Evolutionary conservation across 2,888 invertebrate genomes (phyloP), one percentile per base, ranked within the genome.

Genomic region (Brachypterus glaber): DNA sequence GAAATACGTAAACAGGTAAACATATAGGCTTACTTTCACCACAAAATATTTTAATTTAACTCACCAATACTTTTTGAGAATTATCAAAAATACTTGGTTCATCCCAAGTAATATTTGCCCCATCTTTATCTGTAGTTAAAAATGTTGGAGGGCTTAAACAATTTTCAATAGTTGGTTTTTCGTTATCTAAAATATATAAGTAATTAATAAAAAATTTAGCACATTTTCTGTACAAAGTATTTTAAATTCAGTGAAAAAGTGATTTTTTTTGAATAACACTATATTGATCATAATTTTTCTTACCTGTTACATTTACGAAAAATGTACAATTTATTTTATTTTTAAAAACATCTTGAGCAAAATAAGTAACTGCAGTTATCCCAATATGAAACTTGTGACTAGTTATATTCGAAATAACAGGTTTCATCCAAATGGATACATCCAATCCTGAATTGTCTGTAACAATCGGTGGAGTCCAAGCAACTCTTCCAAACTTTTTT

Each of bases 241-340:
- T 17, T 18, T 34, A 12, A 8, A n/a, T 14, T 34, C 4, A 11
- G n/a, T 9, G 25, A 26, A 29, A 21, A 21, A 5, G 14, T 5
- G 30, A n/a, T 33, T 17, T 29, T 16, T 9, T 16, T 13, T 16
- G 14, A 32, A 9, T 4, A 32, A 32, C 12, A 15, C 32, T 12
- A 15, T 7, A 7, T 15, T 13, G 8, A 17, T 17, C 15, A 5
- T 9, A 35, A 27, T 9, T 13, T 17, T 18, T 21, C 47, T 54
- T 55, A 73, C 73, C 76, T 42, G 64, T 41, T 12, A 81, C 72
- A 32, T 60, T 67, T 7, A 81, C 66, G 14, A 61, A 66, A 50
- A 81, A 79, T 41, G 66, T 67, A 51, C 82, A 82, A 38, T 69
- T 69, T 0, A 72, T 76, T 44, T 66, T 69, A 54, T 81, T 81